Conservation (phyloP, 1,140 invertebrate genomes). For the Marisa cornuarietis region DNA sequence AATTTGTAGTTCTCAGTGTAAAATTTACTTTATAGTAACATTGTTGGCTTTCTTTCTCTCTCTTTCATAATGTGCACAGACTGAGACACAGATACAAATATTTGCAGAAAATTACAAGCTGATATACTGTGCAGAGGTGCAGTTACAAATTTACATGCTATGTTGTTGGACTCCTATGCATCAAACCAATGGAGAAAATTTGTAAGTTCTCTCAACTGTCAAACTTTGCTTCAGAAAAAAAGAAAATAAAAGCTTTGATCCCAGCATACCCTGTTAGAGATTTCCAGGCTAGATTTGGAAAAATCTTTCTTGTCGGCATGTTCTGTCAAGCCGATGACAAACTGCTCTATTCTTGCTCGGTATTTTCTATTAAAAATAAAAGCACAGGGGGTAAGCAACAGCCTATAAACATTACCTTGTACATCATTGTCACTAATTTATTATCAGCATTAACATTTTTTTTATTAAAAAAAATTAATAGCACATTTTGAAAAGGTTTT, state of each 20-base stretch:
- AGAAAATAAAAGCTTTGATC: not conserved
- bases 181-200: too few relatives aligned
- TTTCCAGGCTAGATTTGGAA: conserved; percentile 37
- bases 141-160: too few relatives aligned
- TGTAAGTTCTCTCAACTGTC: too few relatives aligned
- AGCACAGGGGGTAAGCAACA: too few relatives aligned
- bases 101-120: not conserved
- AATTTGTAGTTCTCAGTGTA: not conserved
- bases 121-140: too few relatives aligned
- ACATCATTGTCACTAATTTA: conserved; percentile 13
- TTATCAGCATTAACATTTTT: not conserved
- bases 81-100: not conserved
- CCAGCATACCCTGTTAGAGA: conserved; percentile 23
- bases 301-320: conserved; percentile 29
- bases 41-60: too few relatives aligned
- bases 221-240: too few relatives aligned
- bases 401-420: conserved; percentile 1
- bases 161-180: too few relatives aligned
- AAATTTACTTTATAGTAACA: not conserved
- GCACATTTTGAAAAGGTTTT: too few relatives aligned
- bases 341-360: conserved; percentile 52
- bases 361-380: conserved; percentile 42
- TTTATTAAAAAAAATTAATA: not conserved
- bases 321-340: conserved; percentile 40
- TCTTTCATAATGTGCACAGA: too few relatives aligned